Evolutionary conservation across 2,113 vertebrate species (phyloP), one percentile per base, ranked within the genome.

Genomic region (Tichodroma muraria): DNA sequence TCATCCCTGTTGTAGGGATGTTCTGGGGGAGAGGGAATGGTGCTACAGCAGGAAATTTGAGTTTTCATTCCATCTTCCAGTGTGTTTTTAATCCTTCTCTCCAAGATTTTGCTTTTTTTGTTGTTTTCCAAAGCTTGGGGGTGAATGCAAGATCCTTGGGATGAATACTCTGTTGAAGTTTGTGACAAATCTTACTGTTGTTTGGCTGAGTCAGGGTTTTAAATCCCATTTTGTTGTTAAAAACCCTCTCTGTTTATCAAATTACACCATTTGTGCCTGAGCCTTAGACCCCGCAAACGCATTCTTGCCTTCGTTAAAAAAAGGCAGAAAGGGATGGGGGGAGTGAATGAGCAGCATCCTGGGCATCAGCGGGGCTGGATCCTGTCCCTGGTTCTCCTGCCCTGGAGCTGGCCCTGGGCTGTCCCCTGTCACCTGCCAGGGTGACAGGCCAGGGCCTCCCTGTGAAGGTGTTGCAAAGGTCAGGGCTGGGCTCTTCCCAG

Each of bases 201-300:
- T 24, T 89, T 59, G 5, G 9, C 75, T 61, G 21, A 70, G 13
- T 56, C 38, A 24, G 56, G 65, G 27, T 38, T 86, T 86, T 19
- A 15, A 33, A 9, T 81, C 8, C 18, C 4, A 5, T 73, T 33
- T 66, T 45, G 8, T 19, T 59, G 25, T 76, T 50, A 27, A 66
- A 91, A 91, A 33, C 13, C 21, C 23, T 64, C 27, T 47, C 27
- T 50, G 4, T 65, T 45, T 73, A 20, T 61, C 42, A 28, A 37
- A 19, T 0, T 0, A 2, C 53, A 17, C 5, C 13, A 3, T 13
- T 69, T 19, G 16, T 0, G 7, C 9, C 6, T 2, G 5, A 87
- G 31, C 80, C 45, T 68, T 23, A 45, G 44, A 79, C 8, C 33
- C 33, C 13, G 31, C 27, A 40, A 42, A 63, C 2, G 2, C 52